Evolutionary conservation across 2,113 vertebrate species (phyloP).

Genomic region (Pseudonaja textilis): DNA sequence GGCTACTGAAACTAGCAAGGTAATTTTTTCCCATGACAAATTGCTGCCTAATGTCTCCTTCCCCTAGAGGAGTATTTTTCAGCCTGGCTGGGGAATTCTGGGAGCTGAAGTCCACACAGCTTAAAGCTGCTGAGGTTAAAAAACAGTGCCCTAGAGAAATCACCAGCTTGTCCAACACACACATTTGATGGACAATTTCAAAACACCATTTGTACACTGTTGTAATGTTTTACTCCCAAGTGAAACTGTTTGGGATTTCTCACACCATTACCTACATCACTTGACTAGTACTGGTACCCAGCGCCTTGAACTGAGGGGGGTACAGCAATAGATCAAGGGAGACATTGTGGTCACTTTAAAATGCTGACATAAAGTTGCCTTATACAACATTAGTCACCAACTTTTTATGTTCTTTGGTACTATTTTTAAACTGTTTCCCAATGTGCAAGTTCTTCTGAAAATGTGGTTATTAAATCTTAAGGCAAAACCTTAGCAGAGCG

Average conservation of each 20-base stretch:
- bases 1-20: not conserved
- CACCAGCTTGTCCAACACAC: not conserved
- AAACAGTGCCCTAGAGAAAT: not conserved
- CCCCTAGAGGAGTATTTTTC: not conserved
- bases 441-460: not conserved
- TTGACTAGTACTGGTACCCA: not conserved
- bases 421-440: slow-evolving; percentile 2
- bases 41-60: not conserved
- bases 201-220: not conserved
- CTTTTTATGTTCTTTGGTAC: not conserved
- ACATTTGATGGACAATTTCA: not conserved
- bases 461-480: not conserved
- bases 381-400: not conserved
- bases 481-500: not conserved
- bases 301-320: not conserved
- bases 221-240: not conserved
- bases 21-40: not conserved
- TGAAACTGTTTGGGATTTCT: not conserved
- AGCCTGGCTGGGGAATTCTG: not conserved
- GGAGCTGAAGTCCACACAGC: not conserved
- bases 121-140: not conserved
- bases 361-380: not conserved
- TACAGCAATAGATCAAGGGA: not conserved
- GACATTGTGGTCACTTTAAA: slow-evolving; percentile 3
- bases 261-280: not conserved